These are phyloP conservation scores for Desmophyllum pertusum DNA, from an alignment of 92 coral and sea anemone genomes.

Conservation along the genomic window DNA sequence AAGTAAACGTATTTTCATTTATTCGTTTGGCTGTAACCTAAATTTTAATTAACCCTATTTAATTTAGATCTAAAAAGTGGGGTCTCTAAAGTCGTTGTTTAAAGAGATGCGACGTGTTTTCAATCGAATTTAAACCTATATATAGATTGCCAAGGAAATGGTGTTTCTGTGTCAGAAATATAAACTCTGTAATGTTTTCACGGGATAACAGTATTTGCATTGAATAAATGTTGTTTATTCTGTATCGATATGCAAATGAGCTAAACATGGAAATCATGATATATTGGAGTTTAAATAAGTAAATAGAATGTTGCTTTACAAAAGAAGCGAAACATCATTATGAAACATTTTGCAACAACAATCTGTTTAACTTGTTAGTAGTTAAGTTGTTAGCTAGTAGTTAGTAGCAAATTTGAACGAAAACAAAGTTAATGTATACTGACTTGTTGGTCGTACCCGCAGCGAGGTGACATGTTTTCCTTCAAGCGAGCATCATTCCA, in stretches of 20 bases:
- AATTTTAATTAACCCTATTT: neutral
- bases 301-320: no score
- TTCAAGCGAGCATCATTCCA: neutral
- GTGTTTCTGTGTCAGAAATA: no score
- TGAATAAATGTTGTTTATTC: no score
- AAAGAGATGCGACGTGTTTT: no score
- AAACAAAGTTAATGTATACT: neutral
- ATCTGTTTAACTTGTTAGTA: neutral
- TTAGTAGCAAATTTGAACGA: no score
- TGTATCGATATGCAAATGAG: no score
- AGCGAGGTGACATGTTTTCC: neutral
- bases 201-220: no score
- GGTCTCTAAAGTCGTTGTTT: conserved; percentile 9
- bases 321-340: conserved; percentile 10
- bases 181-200: no score
- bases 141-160: no score
- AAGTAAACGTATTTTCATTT: neutral
- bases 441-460: neutral
- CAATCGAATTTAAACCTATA: no score
- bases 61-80: neutral
- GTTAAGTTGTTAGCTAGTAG: neutral
- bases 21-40: neutral
- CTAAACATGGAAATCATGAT: no score
- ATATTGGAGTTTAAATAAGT: no score
- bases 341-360: conserved; percentile 12